Evolutionary conservation across 1,140 invertebrate species (phyloP), one percentile per base, ranked within the genome.

Genomic region (Latrodectus geometricus): DNA sequence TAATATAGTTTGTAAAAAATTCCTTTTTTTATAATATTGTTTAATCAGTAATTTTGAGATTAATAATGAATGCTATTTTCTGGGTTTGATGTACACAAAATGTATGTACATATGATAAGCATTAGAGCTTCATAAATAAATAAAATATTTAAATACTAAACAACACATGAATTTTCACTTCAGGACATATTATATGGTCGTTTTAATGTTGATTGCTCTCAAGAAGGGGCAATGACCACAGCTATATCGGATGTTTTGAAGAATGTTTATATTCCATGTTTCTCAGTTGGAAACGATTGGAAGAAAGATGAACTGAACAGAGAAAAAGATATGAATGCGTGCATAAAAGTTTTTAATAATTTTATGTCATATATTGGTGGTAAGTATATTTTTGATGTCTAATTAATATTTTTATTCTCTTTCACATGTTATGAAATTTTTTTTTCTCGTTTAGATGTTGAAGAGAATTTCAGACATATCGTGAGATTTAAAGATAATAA

Each of bases 391-490:
- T 76, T 54, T 76, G 11, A 23, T 69, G 68, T 69, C 9, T 20
- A 23, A n/a, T 65, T 65, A 7, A 2, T 61, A 61, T 11, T 61
- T 8, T 61, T 61, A 17, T 61, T 2, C 8, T 61, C 17, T 61
- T 61, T 61, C 69, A 21, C 9, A 11, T 21, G 5, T 76, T 61
- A 14, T 54, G 52, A 49, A 50, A 21, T 9, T 23, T 81, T 56
- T 21, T 0, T 50, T 73, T 73, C 20, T 17, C 52, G 66, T 8
- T 23, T n/a, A 87, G 85, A 52, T n/a, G 78, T 54, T 66, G 84
- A 86, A 52, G 77, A 87, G 17, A 87, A 87, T 52, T 79, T 69
- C n/a, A 79, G 79, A 69, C 21, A 79, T 20, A 52, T 87, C 21
- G 77, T 87, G 48, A 87, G 66, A 23, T 80, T 87, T 74, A 17